Conservation (phyloP, 2,113 vertebrate genomes). For the Scortum barcoo region DNA sequence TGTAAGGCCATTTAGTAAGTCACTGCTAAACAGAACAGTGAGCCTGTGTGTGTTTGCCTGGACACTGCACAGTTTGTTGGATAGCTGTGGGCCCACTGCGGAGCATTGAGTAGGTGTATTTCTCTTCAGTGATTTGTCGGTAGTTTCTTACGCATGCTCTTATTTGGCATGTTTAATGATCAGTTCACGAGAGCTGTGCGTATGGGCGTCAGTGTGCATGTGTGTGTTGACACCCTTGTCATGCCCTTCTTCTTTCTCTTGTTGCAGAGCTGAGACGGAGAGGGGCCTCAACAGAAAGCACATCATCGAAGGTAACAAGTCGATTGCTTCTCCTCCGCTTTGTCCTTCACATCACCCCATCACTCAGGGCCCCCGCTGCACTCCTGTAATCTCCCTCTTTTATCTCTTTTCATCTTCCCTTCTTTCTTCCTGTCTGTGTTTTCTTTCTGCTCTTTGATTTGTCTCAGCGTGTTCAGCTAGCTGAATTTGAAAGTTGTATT, state of each 20-base stretch:
- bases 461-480: constrained; percentile 11
- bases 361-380: neutral
- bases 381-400: constrained; percentile 51
- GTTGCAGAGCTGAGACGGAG: constrained; percentile 94
- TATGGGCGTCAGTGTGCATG: neutral
- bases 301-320: constrained; percentile 94
- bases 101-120: constrained; percentile 31
- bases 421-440: constrained; percentile 12
- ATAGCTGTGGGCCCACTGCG: constrained; percentile 16
- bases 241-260: constrained; percentile 33
- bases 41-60: neutral
- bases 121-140: constrained; percentile 21
- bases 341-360: constrained; percentile 70
- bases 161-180: constrained; percentile 33
- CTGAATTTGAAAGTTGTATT: constrained; percentile 27
- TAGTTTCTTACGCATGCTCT: constrained; percentile 34
- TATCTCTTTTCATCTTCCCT: constrained; percentile 26
- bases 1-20: neutral
- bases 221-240: constrained; percentile 26
- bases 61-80: constrained; percentile 41
- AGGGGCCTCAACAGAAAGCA: constrained; percentile 96
- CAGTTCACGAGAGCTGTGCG: constrained; percentile 1
- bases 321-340: constrained; percentile 48
- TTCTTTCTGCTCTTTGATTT: constrained; percentile 35
- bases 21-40: neutral